Conservation (phyloP, 2,797 vertebrate genomes). For the Brachyalestes nurse region DNA sequence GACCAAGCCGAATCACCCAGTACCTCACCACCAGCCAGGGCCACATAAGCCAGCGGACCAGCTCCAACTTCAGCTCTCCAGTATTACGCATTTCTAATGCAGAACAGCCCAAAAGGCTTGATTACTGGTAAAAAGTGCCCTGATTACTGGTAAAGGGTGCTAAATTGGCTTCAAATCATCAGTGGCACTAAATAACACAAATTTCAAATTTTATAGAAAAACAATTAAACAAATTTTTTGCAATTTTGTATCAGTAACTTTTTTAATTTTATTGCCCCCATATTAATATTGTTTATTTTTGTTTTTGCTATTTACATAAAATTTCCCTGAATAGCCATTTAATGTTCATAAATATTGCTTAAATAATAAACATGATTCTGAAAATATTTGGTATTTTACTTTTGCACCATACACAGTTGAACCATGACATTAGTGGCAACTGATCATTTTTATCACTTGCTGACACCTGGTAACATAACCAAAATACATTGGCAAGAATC, state of each 20-base stretch:
- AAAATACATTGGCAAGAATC: no score
- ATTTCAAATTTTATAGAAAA: not conserved
- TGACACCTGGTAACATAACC: no score
- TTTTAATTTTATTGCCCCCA: not conserved
- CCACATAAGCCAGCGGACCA: conserved; percentile 55
- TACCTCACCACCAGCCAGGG: conserved; percentile 56
- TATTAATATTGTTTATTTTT: no score
- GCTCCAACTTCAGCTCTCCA: conserved; percentile 76
- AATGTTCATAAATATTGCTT: no score
- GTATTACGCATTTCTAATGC: conserved; percentile 73
- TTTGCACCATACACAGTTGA: no score
- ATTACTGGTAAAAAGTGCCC: not conserved
- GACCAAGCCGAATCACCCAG: conserved; percentile 52
- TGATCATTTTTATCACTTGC: no score
- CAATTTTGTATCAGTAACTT: not conserved
- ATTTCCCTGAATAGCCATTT: no score
- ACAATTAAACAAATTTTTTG: not conserved
- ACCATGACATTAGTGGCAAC: no score
- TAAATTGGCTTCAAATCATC: not conserved
- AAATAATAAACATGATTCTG: no score
- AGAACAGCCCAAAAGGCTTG: conserved; percentile 22
- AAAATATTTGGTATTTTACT: no score
- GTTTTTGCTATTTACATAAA: no score
- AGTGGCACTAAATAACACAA: not conserved
- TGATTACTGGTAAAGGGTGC: not conserved